Conservation (phyloP, 1,140 invertebrate species). For the Macrotrachela quadricornifera region DNA sequence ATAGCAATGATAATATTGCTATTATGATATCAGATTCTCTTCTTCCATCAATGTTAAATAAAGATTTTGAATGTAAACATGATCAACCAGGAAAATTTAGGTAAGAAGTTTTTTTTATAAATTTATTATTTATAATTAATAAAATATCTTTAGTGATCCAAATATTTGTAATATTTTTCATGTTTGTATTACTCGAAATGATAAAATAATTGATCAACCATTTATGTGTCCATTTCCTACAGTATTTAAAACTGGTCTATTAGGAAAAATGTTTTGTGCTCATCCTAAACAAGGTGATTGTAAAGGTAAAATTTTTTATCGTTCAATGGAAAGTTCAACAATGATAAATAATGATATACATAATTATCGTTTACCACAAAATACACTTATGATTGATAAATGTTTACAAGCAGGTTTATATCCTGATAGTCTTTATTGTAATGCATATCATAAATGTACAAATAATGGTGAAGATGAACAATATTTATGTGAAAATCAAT, state of each 20-base stretch:
- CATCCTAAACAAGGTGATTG: slow-evolving; percentile 1
- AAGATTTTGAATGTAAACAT: no score
- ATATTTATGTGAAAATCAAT: slow-evolving; percentile 8
- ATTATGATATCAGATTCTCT: no score
- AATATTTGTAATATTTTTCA: slow-evolving; percentile 9
- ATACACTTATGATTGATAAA: not conserved
- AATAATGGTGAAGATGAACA: not conserved
- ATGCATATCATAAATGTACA: slow-evolving; percentile 1
- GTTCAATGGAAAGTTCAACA: not conserved
- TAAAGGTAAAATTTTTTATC: not conserved
- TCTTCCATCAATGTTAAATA: no score
- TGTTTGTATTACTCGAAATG: slow-evolving; percentile 1
- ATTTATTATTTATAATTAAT: no score
- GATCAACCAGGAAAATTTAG: no score
- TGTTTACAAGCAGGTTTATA: not conserved
- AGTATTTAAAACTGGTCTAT: not conserved
- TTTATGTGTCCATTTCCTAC: slow-evolving; percentile 5
- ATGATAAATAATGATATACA: not conserved
- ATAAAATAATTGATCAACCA: not conserved
- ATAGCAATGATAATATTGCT: no score
- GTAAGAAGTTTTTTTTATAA: no score
- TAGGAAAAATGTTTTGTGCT: slow-evolving; percentile 5
- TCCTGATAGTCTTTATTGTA: slow-evolving; percentile 1
- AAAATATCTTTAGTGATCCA: not conserved
- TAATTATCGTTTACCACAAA: no score